Base-by-base conservation (phyloP, 2,888 invertebrate genomes). In the Yponomeuta plumbellus region DNA sequence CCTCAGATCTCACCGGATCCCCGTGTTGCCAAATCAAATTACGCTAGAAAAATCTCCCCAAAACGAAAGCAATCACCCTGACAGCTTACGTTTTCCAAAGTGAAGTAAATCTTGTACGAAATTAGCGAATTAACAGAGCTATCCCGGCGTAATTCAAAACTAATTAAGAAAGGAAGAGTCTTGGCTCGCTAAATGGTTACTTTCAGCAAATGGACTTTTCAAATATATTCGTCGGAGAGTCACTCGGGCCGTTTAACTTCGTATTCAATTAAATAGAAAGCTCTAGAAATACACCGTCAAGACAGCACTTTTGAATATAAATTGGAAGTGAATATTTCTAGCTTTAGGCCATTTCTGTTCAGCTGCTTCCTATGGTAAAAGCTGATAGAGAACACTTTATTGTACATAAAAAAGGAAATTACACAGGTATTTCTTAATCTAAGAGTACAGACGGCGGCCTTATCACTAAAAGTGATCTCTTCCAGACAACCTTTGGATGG, bases 261-360 rank as follows among this genome's bases (percentile, higher is more conserved):
- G 86, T 86, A 87, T 87, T 86, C 85, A 84, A 87, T 88, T 87
- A 87, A 85, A 85, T 83, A 86, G 86, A 87, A 85, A 88, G 85
- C 85, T 83, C 83, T 81, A 81, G 81, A 78, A 81, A 79, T 82
- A 80, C 83, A 80, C 73, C 80, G 75, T 22, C 58, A 58, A 58
- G 58, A 22, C 58, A 58, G 58, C 22, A 58, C 58, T 58, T 20
- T 58, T 22, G 58, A 58, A 22, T 22, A 58, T 52, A 52, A 52
- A 52, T 52, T 52, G 44, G 44, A 52, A 52, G 17, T 52, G 17
- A 52, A 52, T 52, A 52, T 22, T 59, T 59, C 23, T 59, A 59
- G 59, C 22, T 59, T 59, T 8, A 13, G 11, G 22, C 59, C 13
- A 52, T 52, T 52, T 1, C 13, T 17, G 44, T 52, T 52, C 44